phyloP scores from a whole-genome alignment of 2,888 invertebrate genomes.

The Pseudococcus viburni region DNA sequence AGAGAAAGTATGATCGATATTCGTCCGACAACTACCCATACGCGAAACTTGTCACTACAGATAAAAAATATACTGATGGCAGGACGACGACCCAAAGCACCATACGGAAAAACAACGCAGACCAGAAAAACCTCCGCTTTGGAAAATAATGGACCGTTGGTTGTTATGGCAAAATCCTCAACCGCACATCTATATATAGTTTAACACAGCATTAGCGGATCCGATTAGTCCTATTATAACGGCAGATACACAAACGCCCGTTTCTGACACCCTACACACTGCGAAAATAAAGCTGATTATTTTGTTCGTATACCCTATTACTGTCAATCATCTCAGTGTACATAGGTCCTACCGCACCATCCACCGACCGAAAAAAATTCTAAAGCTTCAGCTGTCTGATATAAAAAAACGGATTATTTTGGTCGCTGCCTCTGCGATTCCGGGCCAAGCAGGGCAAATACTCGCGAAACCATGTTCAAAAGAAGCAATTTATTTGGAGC shows the following conservation, averaged over 20 bases:
- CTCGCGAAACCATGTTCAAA: constrained; percentile 10
- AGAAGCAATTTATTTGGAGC: constrained; percentile 14
- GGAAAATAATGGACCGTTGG: constrained; percentile 61
- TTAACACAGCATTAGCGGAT: constrained; percentile 61
- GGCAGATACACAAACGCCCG: constrained; percentile 51
- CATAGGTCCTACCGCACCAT: no score
- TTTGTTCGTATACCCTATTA: constrained; percentile 65
- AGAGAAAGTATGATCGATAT: background rate
- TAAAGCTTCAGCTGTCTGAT: constrained; percentile 44
- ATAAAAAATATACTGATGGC: background rate
- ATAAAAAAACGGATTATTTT: constrained; percentile 64
- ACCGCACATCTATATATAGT: constrained; percentile 55
- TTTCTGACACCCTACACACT: constrained; percentile 56
- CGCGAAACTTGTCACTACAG: background rate
- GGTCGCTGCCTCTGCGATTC: background rate
- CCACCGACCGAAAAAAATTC: constrained; percentile 28
- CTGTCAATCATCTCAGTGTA: constrained; percentile 59
- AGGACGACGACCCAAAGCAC: background rate
- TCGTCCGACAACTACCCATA: background rate
- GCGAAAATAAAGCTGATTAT: constrained; percentile 62
- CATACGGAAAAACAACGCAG: constrained; percentile 8
- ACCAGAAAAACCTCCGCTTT: background rate
- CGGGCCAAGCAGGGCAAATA: background rate
- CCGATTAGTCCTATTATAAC: constrained; percentile 58
- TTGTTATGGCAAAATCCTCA: constrained; percentile 44